These are phyloP conservation scores for Cyclina sinensis DNA, from an alignment of 1,140 invertebrate species.

Conservation along the genomic window DNA sequence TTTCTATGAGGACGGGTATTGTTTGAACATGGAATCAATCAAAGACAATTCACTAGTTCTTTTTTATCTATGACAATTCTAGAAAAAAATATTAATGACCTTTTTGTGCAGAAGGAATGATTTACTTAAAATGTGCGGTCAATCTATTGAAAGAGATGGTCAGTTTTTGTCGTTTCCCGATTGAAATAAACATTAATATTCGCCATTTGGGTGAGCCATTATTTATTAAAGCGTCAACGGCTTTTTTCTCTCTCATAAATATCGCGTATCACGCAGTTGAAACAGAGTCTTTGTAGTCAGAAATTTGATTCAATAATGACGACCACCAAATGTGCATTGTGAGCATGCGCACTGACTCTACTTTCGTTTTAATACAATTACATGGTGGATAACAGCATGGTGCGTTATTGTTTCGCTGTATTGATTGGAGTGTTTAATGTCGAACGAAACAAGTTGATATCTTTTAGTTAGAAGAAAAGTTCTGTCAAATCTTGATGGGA, in stretches of 20 bases:
- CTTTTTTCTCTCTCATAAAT: slow-evolving; percentile 58
- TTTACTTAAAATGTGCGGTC: slow-evolving; percentile 9
- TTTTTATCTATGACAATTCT: slow-evolving; percentile 31
- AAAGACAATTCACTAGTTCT: neutral
- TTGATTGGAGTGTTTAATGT: slow-evolving; percentile 61
- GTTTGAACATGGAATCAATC: slow-evolving; percentile 11
- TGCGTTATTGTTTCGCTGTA: slow-evolving; percentile 35
- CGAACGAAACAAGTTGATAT: slow-evolving; percentile 45
- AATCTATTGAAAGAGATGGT: neutral
- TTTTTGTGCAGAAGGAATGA: neutral
- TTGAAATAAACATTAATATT: neutral
- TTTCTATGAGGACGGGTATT: slow-evolving; percentile 30
- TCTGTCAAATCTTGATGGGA: slow-evolving; percentile 64
- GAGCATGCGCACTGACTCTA: slow-evolving; percentile 72
- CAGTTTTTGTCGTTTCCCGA: neutral
- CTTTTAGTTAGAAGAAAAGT: slow-evolving; percentile 51
- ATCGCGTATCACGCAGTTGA: slow-evolving; percentile 58
- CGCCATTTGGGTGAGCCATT: slow-evolving; percentile 47
- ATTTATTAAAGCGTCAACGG: slow-evolving; percentile 64
- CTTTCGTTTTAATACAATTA: slow-evolving; percentile 66
- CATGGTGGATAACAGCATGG: slow-evolving; percentile 9
- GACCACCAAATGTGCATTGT: slow-evolving; percentile 73
- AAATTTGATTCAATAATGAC: slow-evolving; percentile 68
- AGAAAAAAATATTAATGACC: neutral
- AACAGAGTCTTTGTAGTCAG: slow-evolving; percentile 58